phyloP scores from a whole-genome alignment of 2,888 invertebrate genomes.

The Mimachlamys varia region DNA sequence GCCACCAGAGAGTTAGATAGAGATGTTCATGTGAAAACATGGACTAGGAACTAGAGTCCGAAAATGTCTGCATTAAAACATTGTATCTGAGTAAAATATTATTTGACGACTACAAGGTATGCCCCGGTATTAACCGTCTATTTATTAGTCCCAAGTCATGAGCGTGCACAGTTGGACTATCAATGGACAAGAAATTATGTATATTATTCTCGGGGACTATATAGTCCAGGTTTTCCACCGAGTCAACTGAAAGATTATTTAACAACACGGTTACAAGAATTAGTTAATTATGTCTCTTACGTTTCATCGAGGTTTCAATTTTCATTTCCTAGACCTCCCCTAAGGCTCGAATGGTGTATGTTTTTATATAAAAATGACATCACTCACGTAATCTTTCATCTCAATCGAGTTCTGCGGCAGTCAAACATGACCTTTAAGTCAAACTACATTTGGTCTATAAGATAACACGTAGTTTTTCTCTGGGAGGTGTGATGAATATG shows the following conservation, averaged over 20 bases:
- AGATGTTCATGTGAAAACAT: neutral
- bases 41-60: neutral
- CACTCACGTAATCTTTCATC: conserved; percentile 4
- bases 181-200: no score
- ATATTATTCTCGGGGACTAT: neutral
- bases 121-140: no score
- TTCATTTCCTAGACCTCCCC: neutral
- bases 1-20: neutral
- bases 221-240: neutral
- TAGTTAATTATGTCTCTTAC: neutral
- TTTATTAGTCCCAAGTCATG: no score
- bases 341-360: neutral
- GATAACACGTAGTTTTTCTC: neutral
- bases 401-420: neutral
- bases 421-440: conserved; percentile 4
- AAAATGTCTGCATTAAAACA: neutral
- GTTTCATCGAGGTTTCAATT: conserved; percentile 4
- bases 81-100: no score
- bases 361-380: neutral
- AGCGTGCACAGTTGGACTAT: neutral
- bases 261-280: neutral
- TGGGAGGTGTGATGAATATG: neutral
- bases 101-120: no score
- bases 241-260: neutral
- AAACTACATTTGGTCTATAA: neutral